Base-by-base conservation (phyloP, 1,140 invertebrate species). In the Lordiphosa stackelbergi region DNA sequence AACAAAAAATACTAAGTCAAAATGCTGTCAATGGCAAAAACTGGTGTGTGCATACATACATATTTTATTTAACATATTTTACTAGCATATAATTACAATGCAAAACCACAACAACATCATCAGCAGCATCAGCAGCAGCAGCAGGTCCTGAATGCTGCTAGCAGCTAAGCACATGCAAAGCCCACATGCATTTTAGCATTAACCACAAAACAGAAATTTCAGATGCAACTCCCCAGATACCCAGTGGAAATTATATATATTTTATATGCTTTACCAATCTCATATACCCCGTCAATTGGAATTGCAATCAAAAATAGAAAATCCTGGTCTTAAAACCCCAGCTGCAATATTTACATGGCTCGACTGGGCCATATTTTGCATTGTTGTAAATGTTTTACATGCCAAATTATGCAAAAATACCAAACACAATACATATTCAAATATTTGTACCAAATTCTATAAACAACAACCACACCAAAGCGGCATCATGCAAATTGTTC, bases 321-420 rank as follows among this genome's bases (percentile, higher is more conserved):
- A 79, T 62, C 71, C 70, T 66, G 61, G 28, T 31, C 6, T 31
- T 31, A 31, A 31, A 19, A 10, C 13, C 5, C 37, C 56, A 41
- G 47, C 53, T 61, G 47, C 52, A 54, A 58, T 55, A 47, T 60
- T 66, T 60, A 47, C 55, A 64, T 63, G 60, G 36, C 28, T 28
- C 40, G 43, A 46, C 31, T 55, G 19, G 41, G 49, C 28, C 28
- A 31, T 31, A 31, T 31, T 54, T 77, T 31, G 52, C 63, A 62
- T 66, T 69, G 60, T 81, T 74, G 70, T 81, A 62, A 73, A 77
- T 79, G 75, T 77, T 81, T 77, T 81, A 84, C 75, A 81, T 81
- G 72, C 72, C 75, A 81, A 81, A 81, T 81, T 81, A 81, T 81
- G 75, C 75, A 83, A 81, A 84, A 81, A 81, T 71, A 31, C 28